Evolutionary conservation across 2,888 invertebrate species (phyloP).

Genomic region (Onchidella celtica): DNA sequence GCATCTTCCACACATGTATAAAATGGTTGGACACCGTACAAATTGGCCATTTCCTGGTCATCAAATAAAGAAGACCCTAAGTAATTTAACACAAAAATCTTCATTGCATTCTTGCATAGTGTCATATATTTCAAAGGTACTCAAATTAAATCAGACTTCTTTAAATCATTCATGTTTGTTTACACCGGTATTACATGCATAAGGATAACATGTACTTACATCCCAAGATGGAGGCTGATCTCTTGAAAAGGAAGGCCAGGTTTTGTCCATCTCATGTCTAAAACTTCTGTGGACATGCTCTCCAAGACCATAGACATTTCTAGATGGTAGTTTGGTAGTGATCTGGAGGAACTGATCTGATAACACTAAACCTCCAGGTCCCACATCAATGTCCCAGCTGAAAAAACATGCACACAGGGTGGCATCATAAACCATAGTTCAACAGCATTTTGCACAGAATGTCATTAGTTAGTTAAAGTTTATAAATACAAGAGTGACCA

Average conservation of each 20-base stretch:
- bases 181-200: no score
- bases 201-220: constrained; percentile 54
- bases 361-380: constrained; percentile 76
- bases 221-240: constrained; percentile 75
- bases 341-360: constrained; percentile 81
- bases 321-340: constrained; percentile 77
- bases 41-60: constrained; percentile 80
- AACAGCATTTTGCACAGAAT: no score
- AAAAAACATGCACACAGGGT: no score
- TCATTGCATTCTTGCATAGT: no score
- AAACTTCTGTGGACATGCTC: constrained; percentile 79
- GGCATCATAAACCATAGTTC: no score
- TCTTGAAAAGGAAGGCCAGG: constrained; percentile 79
- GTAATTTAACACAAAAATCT: no score
- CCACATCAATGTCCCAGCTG: constrained; percentile 37
- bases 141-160: no score
- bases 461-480: no score
- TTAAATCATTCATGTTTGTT: no score
- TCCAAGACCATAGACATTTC: constrained; percentile 81
- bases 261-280: constrained; percentile 74
- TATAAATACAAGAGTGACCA: no score
- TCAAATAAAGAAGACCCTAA: no score
- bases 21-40: constrained; percentile 92
- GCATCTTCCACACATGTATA: constrained; percentile 87
- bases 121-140: no score